Percentiles rank a stretch among this genome's conserved stretches.
phyloP scores from a whole-genome alignment of 2,113 vertebrate species.

The Dendrocopos noguchii region DNA sequence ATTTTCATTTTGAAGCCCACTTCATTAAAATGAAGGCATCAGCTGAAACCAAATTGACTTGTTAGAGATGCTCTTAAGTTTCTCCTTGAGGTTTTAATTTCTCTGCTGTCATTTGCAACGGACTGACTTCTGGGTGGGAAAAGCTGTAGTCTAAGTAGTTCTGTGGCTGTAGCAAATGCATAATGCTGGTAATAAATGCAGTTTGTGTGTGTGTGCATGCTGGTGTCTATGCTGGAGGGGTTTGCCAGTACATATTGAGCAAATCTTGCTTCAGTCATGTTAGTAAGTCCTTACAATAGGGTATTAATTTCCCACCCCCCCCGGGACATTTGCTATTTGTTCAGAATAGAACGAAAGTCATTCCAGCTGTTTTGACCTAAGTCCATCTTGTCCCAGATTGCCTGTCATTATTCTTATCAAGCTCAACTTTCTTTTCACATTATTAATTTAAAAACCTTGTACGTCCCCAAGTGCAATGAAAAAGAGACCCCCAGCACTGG shows the following conservation, averaged over 20 bases:
- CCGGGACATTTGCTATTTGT: neutral
- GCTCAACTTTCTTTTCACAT: neutral
- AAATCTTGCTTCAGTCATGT: neutral
- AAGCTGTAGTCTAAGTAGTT: neutral
- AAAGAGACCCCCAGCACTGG: neutral
- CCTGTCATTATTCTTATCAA: neutral
- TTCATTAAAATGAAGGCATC: neutral
- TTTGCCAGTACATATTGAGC: neutral
- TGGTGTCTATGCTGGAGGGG: rapidly evolving
- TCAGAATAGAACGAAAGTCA: neutral
- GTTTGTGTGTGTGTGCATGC: rapidly evolving
- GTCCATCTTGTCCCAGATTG: neutral
- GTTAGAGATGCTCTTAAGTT: neutral
- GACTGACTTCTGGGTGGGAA: neutral
- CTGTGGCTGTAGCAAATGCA: neutral
- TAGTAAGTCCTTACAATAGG: neutral
- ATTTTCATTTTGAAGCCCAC: neutral
- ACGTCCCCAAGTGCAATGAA: neutral
- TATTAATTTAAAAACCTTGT: neutral
- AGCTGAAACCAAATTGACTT: neutral
- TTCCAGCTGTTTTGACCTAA: neutral
- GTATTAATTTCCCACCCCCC: neutral
- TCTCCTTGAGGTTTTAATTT: neutral
- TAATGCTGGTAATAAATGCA: neutral
- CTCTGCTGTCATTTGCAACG: neutral